Percentiles rank a stretch among this genome's conserved stretches.
These are phyloP conservation scores for Maccullochella peelii DNA, from an alignment of 2,113 vertebrate genomes.

Conservation along the genomic window DNA sequence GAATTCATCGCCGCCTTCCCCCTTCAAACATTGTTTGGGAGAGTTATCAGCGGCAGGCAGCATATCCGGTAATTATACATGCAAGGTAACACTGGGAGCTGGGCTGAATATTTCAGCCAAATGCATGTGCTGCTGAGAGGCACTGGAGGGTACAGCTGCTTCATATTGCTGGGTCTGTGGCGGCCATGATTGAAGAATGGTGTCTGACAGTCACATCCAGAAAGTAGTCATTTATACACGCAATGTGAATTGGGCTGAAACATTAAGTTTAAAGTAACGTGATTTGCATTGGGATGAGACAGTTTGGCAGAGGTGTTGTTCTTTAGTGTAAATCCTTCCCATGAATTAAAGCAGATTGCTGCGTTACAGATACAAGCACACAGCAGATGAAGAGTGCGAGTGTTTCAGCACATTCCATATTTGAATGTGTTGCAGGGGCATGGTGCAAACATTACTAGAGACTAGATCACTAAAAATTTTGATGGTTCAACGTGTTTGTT, in stretches of 20 bases:
- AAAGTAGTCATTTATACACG: slow-evolving; percentile 26
- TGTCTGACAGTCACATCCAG: slow-evolving; percentile 50
- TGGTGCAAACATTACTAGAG: slow-evolving; percentile 53
- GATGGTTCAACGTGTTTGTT: slow-evolving; percentile 75
- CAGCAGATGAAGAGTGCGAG: slow-evolving; percentile 47
- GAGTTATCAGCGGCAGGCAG: slow-evolving; percentile 87
- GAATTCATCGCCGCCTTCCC: slow-evolving; percentile 84
- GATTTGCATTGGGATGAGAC: slow-evolving; percentile 51
- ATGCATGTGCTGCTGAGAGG: slow-evolving; percentile 76
- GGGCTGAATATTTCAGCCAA: slow-evolving; percentile 81
- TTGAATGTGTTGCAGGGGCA: slow-evolving; percentile 59
- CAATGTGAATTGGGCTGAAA: slow-evolving; percentile 44
- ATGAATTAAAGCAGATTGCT: slow-evolving; percentile 48
- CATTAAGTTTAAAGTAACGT: slow-evolving; percentile 30
- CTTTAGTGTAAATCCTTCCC: slow-evolving; percentile 38
- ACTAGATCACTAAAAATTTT: slow-evolving; percentile 58
- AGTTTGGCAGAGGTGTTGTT: slow-evolving; percentile 31
- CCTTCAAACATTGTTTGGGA: slow-evolving; percentile 87
- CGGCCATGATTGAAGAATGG: slow-evolving; percentile 62
- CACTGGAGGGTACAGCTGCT: slow-evolving; percentile 75
- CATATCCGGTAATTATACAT: slow-evolving; percentile 87
- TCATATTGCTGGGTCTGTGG: slow-evolving; percentile 60
- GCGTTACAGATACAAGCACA: slow-evolving; percentile 29
- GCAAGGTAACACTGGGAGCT: slow-evolving; percentile 84
- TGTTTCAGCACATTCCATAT: slow-evolving; percentile 32